Base-by-base conservation (phyloP, 1,140 invertebrate species). In the Galleria mellonella region DNA sequence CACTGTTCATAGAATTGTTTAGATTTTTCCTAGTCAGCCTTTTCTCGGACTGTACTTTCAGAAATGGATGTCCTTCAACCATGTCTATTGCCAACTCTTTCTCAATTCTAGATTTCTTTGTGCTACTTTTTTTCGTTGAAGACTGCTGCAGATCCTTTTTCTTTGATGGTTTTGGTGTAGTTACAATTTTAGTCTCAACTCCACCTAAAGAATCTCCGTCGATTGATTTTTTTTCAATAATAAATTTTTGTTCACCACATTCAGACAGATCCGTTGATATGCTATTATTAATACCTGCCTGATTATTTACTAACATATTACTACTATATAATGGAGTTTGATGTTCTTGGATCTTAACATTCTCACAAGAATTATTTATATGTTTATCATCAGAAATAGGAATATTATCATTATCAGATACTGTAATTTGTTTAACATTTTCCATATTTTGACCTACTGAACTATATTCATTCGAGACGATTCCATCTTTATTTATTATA, bases 1-100 rank as follows among this genome's bases (percentile, higher is more conserved):
- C 38, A 9, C 38, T 33, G 43, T 40, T 51, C 9, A 54, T 51
- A 9, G 62, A 35, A 41, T 55, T 52, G 35, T 39, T 45, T 35
- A 67, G 17, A 29, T 49, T 47, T 47, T 77, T 82, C 51, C 77
- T 60, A 8, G 75, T 78, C 5, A 61, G 23, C 23, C 81, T 53
- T 43, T 72, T 73, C 31, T 68, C 53, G 12, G 65, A 56, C 31
- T 67, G 54, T 9, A 47, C 56, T 53, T 68, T 67, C 43, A 81
- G 64, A 43, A 71, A 75, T 29, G 81, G 81, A 62, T 87, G 74
- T 14, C 83, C 83, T 65, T 86, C 74, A 2, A 86, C 84, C 62
- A 72, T 87, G 48, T 87, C 81, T 17, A 87, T 87, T 6, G 63
- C 71, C 49, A 87, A 48, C 51, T 81, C 62, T 49, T 70, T 81